Evolutionary conservation across 2,113 vertebrate species (phyloP).

Genomic region (Ciconia maguari): DNA sequence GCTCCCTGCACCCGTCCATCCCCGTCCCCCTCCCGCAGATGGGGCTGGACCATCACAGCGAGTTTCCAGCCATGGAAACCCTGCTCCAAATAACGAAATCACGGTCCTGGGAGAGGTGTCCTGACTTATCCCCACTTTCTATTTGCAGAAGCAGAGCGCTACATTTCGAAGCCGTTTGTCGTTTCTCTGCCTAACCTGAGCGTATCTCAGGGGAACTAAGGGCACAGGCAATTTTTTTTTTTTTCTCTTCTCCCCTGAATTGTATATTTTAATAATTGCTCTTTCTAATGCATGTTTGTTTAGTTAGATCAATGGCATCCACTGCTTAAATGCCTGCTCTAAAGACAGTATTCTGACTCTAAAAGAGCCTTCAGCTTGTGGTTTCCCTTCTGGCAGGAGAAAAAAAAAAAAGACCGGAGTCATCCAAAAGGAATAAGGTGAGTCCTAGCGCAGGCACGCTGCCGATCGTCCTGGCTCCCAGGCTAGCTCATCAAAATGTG

Average conservation of each 20-base stretch:
- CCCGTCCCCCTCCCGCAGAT: rapidly evolving
- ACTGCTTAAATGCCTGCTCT: neutral
- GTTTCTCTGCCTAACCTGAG: neutral
- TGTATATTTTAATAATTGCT: neutral
- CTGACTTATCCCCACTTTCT: neutral
- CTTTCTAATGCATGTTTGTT: neutral
- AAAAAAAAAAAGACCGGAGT: neutral
- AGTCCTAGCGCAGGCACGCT: neutral
- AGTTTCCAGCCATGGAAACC: neutral
- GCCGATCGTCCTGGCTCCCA: neutral
- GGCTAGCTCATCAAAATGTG: neutral
- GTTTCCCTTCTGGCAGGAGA: neutral
- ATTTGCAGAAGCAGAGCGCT: neutral
- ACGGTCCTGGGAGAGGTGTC: neutral
- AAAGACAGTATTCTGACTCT: neutral
- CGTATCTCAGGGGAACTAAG: neutral
- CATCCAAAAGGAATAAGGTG: neutral
- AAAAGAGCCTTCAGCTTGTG: neutral
- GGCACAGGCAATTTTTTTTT: neutral
- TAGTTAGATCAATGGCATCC: neutral
- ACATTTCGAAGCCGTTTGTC: neutral
- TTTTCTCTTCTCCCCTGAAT: neutral
- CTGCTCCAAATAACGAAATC: neutral
- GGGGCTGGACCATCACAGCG: neutral
- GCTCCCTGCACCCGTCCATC: neutral